These are phyloP conservation scores for Pectinophora gossypiella DNA, from an alignment of 1,140 invertebrate genomes.

Conservation along the genomic window DNA sequence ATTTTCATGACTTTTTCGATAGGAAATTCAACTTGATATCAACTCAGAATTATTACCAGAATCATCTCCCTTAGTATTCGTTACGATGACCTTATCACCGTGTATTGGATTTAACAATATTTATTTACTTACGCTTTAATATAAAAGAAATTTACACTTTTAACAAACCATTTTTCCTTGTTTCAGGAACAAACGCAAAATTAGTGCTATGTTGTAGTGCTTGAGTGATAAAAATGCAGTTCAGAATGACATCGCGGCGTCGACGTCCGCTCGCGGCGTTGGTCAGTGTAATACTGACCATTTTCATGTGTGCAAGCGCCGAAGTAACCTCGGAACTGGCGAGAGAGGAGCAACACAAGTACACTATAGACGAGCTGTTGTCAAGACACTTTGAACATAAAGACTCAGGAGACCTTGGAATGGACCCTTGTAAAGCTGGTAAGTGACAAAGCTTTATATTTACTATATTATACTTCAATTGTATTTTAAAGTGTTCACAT, in stretches of 20 bases:
- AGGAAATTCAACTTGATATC: no score
- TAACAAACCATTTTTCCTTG: constrained; percentile 37
- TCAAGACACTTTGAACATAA: constrained; percentile 78
- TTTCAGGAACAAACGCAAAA: constrained; percentile 37
- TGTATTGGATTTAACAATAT: no score
- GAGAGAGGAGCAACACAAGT: constrained; percentile 71
- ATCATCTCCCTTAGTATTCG: no score
- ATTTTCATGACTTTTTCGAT: no score
- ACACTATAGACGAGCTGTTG: constrained; percentile 82
- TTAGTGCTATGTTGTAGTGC: constrained; percentile 43
- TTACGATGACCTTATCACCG: no score
- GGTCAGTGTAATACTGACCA: constrained; percentile 35
- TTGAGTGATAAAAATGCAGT: constrained; percentile 27
- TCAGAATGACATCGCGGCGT: constrained; percentile 45
- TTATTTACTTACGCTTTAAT: no score
- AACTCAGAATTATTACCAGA: no score
- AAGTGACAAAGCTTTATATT: no score
- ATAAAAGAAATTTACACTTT: no score
- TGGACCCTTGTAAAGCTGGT: constrained; percentile 92
- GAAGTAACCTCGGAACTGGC: constrained; percentile 40
- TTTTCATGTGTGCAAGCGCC: constrained; percentile 29
- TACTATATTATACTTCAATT: no score
- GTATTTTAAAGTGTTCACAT: no score
- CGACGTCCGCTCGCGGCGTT: constrained; percentile 28
- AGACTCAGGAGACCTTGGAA: constrained; percentile 84